These are phyloP conservation scores for Drosophila subobscura DNA, from an alignment of 1,140 invertebrate genomes.

Conservation along the genomic window DNA sequence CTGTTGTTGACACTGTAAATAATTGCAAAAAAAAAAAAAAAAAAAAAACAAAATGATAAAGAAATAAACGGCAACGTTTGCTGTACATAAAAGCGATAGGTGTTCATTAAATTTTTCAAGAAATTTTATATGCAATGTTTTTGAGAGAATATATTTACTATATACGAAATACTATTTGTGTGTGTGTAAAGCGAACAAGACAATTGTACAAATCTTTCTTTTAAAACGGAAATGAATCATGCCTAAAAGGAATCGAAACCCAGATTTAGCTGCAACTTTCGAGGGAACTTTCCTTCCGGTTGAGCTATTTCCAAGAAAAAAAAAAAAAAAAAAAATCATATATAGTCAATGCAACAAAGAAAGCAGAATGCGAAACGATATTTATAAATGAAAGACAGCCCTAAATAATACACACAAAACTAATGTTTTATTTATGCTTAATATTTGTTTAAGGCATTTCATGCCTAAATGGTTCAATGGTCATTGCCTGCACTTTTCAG, in stretches of 20 bases:
- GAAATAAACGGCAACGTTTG: slow-evolving; percentile 16
- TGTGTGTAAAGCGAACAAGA: slow-evolving; percentile 17
- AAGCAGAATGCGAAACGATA: slow-evolving; percentile 51
- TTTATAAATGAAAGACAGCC: slow-evolving; percentile 48
- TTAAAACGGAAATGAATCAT: slow-evolving; percentile 12
- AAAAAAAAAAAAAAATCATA: slow-evolving; percentile 4
- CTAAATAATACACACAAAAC: slow-evolving; percentile 7
- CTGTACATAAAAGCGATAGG: slow-evolving; percentile 38
- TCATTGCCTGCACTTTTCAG: slow-evolving; percentile 33
- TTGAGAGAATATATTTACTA: slow-evolving; percentile 49
- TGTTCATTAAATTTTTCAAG: slow-evolving; percentile 43
- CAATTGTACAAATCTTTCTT: slow-evolving; percentile 42
- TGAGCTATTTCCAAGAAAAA: neutral
- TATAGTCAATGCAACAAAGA: slow-evolving; percentile 72
- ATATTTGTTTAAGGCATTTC: slow-evolving; percentile 57
- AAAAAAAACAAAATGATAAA: slow-evolving; percentile 25
- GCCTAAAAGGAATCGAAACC: slow-evolving; percentile 14
- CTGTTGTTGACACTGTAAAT: slow-evolving; percentile 82
- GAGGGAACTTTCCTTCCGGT: slow-evolving; percentile 1
- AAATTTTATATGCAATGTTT: slow-evolving; percentile 58
- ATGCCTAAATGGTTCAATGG: slow-evolving; percentile 73
- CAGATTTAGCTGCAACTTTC: slow-evolving; percentile 10
- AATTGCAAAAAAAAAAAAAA: slow-evolving; percentile 61
- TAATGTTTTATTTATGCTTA: slow-evolving; percentile 26
- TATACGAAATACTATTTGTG: slow-evolving; percentile 18